Percentiles rank a stretch among this genome's conserved stretches.
These are phyloP conservation scores for Drosophila vallismaia DNA, from an alignment of 2,888 invertebrate species.

Conservation along the genomic window DNA sequence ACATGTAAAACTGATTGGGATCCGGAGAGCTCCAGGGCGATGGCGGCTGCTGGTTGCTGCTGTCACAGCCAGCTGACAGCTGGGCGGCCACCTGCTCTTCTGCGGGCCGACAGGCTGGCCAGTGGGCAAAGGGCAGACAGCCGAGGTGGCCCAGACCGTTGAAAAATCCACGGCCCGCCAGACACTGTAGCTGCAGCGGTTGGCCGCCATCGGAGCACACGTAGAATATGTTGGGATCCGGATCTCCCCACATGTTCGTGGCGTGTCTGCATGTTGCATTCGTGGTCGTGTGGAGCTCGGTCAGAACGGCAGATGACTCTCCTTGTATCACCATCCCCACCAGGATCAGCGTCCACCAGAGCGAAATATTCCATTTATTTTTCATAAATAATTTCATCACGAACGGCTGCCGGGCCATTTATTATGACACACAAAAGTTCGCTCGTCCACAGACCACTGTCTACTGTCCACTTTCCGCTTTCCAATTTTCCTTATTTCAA, in stretches of 20 bases:
- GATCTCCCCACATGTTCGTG: constrained; percentile 77
- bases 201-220: constrained; percentile 70
- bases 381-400: constrained; percentile 76
- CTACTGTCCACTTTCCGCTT: too few species aligned
- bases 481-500: constrained; percentile 37
- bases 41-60: constrained; percentile 51
- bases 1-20: constrained; percentile 80
- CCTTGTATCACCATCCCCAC: constrained; percentile 26
- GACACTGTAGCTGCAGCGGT: constrained; percentile 66
- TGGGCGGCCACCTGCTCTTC: constrained; percentile 37
- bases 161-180: constrained; percentile 76
- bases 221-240: constrained; percentile 78
- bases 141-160: constrained; percentile 74
- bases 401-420: constrained; percentile 35
- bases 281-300: constrained; percentile 46
- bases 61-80: constrained; percentile 45
- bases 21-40: constrained; percentile 72
- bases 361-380: constrained; percentile 52
- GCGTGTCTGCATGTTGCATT: constrained; percentile 71
- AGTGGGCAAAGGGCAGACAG: constrained; percentile 74
- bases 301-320: constrained; percentile 18
- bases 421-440: constrained; percentile 41
- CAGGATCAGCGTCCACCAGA: constrained; percentile 20
- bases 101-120: constrained; percentile 74
- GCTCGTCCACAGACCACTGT: constrained; percentile 7